Conservation (phyloP, 2,888 invertebrate species). For the Tholera decimalis region DNA sequence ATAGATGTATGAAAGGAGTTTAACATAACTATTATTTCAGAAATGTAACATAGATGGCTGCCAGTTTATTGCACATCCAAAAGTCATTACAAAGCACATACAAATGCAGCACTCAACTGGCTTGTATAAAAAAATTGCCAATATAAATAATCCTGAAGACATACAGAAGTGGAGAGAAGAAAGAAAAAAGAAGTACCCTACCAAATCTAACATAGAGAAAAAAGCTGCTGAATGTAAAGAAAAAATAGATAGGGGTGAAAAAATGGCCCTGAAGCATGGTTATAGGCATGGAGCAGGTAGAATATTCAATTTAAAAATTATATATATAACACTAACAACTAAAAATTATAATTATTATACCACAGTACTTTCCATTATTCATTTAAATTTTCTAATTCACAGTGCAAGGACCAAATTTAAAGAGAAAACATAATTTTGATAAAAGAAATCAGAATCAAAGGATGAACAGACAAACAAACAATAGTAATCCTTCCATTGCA, state of each 20-base stretch:
- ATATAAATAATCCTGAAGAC: conserved; percentile 95
- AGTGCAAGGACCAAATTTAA: conserved; percentile 53
- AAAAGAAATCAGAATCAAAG: conserved; percentile 54
- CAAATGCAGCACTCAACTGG: conserved; percentile 96
- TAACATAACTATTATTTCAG: conserved; percentile 71
- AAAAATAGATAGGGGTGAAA: conserved; percentile 94
- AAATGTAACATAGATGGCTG: conserved; percentile 96
- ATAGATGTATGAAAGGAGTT: neutral
- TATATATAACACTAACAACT: too few species aligned
- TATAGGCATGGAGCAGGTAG: conserved; percentile 72
- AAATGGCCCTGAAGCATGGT: conserved; percentile 88
- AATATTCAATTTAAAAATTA: neutral
- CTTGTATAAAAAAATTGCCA: conserved; percentile 94
- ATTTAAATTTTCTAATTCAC: conserved; percentile 27
- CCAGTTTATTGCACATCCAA: conserved; percentile 94
- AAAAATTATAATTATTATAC: too few species aligned
- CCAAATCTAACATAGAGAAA: conserved; percentile 93
- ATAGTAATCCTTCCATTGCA: conserved; percentile 29
- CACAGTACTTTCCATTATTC: neutral
- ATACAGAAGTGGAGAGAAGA: conserved; percentile 96
- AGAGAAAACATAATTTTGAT: conserved; percentile 60
- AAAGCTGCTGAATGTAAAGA: conserved; percentile 92
- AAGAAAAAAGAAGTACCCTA: conserved; percentile 95
- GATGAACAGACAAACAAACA: conserved; percentile 34
- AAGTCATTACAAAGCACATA: conserved; percentile 95